Conservation (phyloP, 2,888 invertebrate genomes). For the Fissipunctia ypsillon region DNA sequence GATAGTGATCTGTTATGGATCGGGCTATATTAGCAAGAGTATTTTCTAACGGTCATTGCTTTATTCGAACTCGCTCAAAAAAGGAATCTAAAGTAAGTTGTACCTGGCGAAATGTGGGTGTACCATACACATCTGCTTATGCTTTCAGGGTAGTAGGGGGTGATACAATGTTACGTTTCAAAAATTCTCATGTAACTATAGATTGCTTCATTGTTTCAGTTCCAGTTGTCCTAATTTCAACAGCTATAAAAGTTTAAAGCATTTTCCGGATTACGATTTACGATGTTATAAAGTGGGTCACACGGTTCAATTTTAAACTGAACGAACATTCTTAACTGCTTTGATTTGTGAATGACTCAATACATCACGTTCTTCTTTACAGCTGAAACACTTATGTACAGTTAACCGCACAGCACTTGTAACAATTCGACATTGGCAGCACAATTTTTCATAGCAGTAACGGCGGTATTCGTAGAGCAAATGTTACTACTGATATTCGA, state of each 20-base stretch:
- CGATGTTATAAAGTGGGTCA: conserved; percentile 45
- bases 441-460: not conserved
- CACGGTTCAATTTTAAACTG: conserved; percentile 31
- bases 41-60: no score
- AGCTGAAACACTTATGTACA: not conserved
- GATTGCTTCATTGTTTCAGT: conserved; percentile 38
- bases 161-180: no score
- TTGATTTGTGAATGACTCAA: conserved; percentile 12
- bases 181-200: no score
- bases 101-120: no score
- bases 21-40: no score
- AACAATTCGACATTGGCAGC: not conserved
- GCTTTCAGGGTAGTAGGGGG: no score
- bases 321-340: conserved; percentile 16
- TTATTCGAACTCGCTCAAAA: no score
- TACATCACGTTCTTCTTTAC: not conserved
- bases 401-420: not conserved
- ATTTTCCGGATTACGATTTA: conserved; percentile 49
- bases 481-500: not conserved
- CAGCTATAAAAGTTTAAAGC: conserved; percentile 43
- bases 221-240: conserved; percentile 51
- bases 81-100: no score
- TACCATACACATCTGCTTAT: no score
- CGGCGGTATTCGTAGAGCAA: not conserved
- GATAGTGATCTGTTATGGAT: no score